phyloP scores from a whole-genome alignment of 2,113 vertebrate genomes.

The Zapus hudsonius region DNA sequence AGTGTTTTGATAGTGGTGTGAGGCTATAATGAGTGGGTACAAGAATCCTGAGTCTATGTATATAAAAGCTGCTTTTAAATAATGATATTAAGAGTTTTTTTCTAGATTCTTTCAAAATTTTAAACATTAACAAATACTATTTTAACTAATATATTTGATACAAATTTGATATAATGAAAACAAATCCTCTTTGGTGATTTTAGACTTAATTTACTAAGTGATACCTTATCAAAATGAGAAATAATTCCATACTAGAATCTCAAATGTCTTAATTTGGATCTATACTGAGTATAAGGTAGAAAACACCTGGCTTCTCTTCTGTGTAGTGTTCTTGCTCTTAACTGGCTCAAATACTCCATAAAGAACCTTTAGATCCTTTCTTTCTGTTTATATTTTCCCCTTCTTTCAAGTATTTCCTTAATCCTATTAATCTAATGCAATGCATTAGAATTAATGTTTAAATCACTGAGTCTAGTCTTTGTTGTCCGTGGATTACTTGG shows the following conservation, averaged over 20 bases:
- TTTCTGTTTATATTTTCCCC: background rate
- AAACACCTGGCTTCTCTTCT: background rate
- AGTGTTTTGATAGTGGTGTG: background rate
- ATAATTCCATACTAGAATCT: background rate
- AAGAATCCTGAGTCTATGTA: background rate
- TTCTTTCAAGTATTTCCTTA: background rate
- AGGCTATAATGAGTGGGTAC: background rate
- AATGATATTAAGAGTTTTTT: background rate
- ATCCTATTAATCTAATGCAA: background rate
- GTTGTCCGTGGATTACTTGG: no score
- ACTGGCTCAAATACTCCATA: background rate
- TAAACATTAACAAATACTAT: background rate
- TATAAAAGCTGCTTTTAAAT: background rate
- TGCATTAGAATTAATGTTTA: background rate
- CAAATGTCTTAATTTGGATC: background rate
- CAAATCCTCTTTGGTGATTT: background rate
- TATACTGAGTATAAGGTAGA: background rate
- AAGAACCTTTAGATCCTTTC: background rate
- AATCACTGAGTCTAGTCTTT: background rate
- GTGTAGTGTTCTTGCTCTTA: background rate
- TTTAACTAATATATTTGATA: slow-evolving; percentile 26
- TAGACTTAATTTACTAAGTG: background rate
- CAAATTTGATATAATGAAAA: slow-evolving; percentile 11
- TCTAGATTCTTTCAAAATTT: background rate
- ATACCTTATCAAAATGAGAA: background rate